phyloP scores from a whole-genome alignment of 2,888 invertebrate species.

The Oscheius sp. region DNA sequence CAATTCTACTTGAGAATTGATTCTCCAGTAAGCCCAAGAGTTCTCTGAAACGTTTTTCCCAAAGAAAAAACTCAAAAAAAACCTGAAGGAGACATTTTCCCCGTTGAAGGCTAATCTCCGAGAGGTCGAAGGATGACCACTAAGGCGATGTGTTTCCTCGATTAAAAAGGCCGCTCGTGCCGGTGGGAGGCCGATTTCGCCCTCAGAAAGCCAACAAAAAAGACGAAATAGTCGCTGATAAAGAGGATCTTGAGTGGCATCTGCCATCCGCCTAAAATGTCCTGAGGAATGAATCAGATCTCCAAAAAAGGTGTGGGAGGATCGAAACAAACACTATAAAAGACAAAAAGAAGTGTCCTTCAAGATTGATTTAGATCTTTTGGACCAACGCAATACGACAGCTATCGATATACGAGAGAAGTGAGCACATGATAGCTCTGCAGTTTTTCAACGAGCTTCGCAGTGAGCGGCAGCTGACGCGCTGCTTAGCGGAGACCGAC shows the following conservation, averaged over 20 bases:
- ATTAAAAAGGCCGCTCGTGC: slow-evolving; percentile 23
- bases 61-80: not conserved
- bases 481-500: not conserved
- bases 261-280: not conserved
- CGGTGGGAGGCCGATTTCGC: slow-evolving; percentile 1
- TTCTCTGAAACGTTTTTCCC: slow-evolving; percentile 29
- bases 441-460: slow-evolving; percentile 22
- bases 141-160: slow-evolving; percentile 45
- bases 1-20: slow-evolving; percentile 41
- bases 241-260: slow-evolving; percentile 26
- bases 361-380: no score
- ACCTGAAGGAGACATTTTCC: slow-evolving; percentile 47
- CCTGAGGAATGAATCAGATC: no score
- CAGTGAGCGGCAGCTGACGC: slow-evolving; percentile 14
- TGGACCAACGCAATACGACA: not conserved
- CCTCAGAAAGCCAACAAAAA: slow-evolving; percentile 42
- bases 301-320: no score
- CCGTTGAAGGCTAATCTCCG: slow-evolving; percentile 40
- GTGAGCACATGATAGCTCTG: slow-evolving; percentile 11
- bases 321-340: no score
- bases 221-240: slow-evolving; percentile 39
- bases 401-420: slow-evolving; percentile 10
- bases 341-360: no score
- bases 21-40: slow-evolving; percentile 42
- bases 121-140: slow-evolving; percentile 44